Conservation (phyloP, 2,888 invertebrate species). For the Lasioglossum figueresi region DNA sequence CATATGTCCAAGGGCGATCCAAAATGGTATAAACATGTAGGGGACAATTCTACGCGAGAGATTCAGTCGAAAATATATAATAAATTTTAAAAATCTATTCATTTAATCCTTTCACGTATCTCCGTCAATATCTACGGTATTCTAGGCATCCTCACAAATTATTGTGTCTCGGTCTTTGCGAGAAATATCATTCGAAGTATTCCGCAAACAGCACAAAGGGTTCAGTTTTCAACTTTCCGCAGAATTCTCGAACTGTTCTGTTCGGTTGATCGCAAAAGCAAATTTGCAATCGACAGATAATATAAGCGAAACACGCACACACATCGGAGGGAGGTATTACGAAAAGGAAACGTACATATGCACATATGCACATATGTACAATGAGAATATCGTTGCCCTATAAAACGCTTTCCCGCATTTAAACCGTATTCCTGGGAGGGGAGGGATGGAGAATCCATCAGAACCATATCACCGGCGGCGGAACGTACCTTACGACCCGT, state of each 20-base stretch:
- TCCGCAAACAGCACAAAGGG: not conserved
- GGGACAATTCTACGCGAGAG: no score
- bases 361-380: no score
- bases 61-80: no score
- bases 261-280: not conserved
- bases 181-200: not conserved
- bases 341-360: not conserved
- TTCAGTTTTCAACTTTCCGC: not conserved
- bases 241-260: not conserved
- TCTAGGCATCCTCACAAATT: not conserved
- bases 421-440: not conserved
- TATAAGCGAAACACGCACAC: not conserved
- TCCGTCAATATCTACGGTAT: not conserved
- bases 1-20: no score
- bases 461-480: not conserved
- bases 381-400: not conserved
- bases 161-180: not conserved
- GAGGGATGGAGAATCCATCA: not conserved
- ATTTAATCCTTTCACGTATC: not conserved
- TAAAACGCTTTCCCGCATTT: not conserved
- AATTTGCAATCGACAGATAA: slow-evolving; percentile 4
- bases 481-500: not conserved
- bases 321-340: not conserved
- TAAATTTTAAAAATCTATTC: not conserved
- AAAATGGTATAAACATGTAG: no score